phyloP scores from a whole-genome alignment of 2,797 vertebrate species.

The Pseudomugil tenellus region DNA sequence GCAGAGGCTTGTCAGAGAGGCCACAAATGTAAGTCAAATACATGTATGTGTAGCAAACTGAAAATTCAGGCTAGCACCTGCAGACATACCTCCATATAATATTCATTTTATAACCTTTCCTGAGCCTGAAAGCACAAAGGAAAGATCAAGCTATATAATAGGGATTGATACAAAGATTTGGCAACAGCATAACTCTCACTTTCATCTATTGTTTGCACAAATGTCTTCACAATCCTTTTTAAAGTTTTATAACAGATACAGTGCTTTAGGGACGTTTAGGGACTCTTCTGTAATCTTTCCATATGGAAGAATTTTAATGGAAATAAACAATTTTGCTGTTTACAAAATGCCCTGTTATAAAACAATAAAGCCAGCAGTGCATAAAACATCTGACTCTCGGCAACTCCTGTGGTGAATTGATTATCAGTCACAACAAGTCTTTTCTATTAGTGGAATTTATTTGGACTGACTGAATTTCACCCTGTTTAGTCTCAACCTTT shows the following conservation, averaged over 20 bases:
- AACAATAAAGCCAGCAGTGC: constrained; percentile 60
- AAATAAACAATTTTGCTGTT: constrained; percentile 40
- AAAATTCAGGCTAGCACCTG: neutral
- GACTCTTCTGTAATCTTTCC: constrained; percentile 1
- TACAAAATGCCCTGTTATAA: constrained; percentile 52
- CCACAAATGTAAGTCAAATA: constrained; percentile 88
- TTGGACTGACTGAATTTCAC: constrained; percentile 59
- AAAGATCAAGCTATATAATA: constrained; percentile 26
- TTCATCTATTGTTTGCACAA: constrained; percentile 10
- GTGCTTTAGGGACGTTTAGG: neutral
- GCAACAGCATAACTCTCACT: constrained; percentile 20
- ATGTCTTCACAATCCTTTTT: constrained; percentile 14
- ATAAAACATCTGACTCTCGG: constrained; percentile 65
- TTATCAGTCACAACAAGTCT: constrained; percentile 70
- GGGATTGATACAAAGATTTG: constrained; percentile 20
- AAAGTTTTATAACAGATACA: constrained; percentile 2
- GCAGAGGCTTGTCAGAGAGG: constrained; percentile 94
- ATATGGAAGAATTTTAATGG: constrained; percentile 10
- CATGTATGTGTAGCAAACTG: constrained; percentile 4
- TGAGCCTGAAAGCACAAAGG: constrained; percentile 24
- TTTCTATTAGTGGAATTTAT: constrained; percentile 62
- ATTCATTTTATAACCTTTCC: constrained; percentile 20
- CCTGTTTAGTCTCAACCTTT: constrained; percentile 46
- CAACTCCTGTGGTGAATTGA: constrained; percentile 71
- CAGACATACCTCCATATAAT: constrained; percentile 24